Evolutionary conservation across 1,140 invertebrate species (phyloP), one percentile per base, ranked within the genome.

Genomic region (Condylostylus longicornis): DNA sequence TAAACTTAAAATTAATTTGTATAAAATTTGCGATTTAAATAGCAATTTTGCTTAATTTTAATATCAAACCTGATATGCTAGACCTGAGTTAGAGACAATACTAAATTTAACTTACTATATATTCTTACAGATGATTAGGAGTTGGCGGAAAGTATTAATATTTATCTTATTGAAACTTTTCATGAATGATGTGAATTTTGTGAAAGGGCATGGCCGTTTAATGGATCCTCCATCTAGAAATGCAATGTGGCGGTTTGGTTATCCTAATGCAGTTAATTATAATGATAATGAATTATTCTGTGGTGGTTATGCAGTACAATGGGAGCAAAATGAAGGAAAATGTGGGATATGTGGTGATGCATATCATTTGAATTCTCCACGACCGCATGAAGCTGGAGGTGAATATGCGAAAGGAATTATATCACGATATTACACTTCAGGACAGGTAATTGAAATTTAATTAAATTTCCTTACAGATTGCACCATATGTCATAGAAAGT

Each of bases 181-280:
- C n/a, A n/a, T n/a, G n/a, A n/a, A n/a, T n/a, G n/a, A n/a, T n/a
- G n/a, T n/a, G n/a, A n/a, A n/a, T n/a, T 35, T 25, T 7, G 72
- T 72, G 2, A 47, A 61, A 18, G 78, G 82, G 6, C 88, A 94
- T 64, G 81, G 81, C 1, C 59, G 81, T 15, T 60, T 85, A 23
- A 86, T 91, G 78, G 83, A 93, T 57, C 89, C 89, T 0, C 87
- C 89, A 2, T 75, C 85, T 0, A 70, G 89, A 14, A 91, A 93
- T 63, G 78, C 78, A 14, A 89, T 90, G 82, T 95, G 89, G 89
- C 66, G 89, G 33, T 85, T 89, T 51, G 89, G 88, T 2, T 94
- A 81, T 62, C 78, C 80, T 2, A 91, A 87, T 65, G 84, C 87
- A 1, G 81, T 88, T 8, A 90, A 95, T 61, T 94, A 93, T 52